phyloP scores from a whole-genome alignment of 2,888 invertebrate species.

The Tenthredo notha region DNA sequence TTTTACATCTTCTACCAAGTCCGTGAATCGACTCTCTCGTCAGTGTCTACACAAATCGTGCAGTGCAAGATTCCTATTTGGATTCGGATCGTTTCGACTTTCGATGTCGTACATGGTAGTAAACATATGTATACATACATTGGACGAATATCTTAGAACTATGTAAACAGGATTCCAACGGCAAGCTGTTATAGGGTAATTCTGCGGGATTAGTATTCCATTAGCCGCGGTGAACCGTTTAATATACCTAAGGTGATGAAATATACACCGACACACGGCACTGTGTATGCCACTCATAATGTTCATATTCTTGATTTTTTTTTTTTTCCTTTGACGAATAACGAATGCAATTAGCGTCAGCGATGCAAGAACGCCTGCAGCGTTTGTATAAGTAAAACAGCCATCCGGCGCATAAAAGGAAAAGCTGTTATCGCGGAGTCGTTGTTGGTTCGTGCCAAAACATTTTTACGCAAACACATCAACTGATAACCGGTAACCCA shows the following conservation, averaged over 20 bases:
- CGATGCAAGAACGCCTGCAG: not conserved
- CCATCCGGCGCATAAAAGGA: not conserved
- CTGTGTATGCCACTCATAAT: not conserved
- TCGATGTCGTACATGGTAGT: not conserved
- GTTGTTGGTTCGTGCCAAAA: conserved; percentile 52
- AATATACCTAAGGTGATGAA: not conserved
- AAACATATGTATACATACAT: not conserved
- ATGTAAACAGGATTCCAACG: not conserved
- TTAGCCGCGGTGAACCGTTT: not conserved
- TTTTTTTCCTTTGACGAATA: not conserved
- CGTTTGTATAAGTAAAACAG: not conserved
- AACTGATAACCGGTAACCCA: conserved; percentile 52
- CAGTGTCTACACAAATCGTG: not conserved
- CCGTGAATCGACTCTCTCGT: not conserved
- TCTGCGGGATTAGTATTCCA: not conserved
- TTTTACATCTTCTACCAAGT: not conserved
- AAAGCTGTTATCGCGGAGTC: conserved; percentile 41
- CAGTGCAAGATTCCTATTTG: not conserved
- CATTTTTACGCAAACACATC: conserved; percentile 52
- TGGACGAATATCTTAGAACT: not conserved
- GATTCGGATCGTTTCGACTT: not conserved
- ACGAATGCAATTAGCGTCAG: not conserved
- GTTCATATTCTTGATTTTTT: not conserved
- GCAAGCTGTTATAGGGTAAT: not conserved
- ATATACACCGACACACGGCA: not conserved